A percentile compares a stretch with the other conserved stretches of the same genome.
These are phyloP conservation scores for Bucorvus abyssinicus DNA, from an alignment of 2,797 vertebrate genomes.

Conservation along the genomic window DNA sequence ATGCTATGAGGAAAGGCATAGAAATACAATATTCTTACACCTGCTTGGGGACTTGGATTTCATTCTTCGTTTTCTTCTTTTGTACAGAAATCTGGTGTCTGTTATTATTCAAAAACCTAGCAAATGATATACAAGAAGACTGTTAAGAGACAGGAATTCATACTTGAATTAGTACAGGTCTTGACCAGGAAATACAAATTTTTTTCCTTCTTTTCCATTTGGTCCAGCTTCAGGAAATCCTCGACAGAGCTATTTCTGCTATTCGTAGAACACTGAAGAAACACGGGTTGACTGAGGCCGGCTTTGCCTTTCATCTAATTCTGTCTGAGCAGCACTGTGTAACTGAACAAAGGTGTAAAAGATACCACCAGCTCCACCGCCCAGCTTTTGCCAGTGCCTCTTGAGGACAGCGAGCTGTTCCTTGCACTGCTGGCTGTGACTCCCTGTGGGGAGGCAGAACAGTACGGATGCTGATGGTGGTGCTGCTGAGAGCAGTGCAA, in stretches of 20 bases:
- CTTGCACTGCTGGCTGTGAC: not conserved
- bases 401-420: not conserved
- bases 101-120: not conserved
- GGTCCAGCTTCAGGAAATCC: not conserved
- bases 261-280: not conserved
- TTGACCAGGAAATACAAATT: accelerated
- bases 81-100: not conserved
- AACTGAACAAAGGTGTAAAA: not conserved
- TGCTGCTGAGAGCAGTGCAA: not conserved
- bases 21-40: not conserved
- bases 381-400: not conserved
- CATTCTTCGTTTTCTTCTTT: not conserved
- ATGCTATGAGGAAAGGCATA: not conserved
- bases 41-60: not conserved
- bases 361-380: not conserved
- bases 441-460: not conserved
- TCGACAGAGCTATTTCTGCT: not conserved
- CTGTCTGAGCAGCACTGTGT: not conserved
- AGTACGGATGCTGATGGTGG: not conserved
- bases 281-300: not conserved
- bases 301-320: not conserved
- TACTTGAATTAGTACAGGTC: not conserved
- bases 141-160: not conserved
- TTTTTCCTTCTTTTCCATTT: not conserved
- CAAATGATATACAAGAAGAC: not conserved